Percentiles rank a stretch among this genome's conserved stretches.
Evolutionary conservation across 2,797 vertebrate genomes (phyloP).

Genomic region (Enteromius mattozi): DNA sequence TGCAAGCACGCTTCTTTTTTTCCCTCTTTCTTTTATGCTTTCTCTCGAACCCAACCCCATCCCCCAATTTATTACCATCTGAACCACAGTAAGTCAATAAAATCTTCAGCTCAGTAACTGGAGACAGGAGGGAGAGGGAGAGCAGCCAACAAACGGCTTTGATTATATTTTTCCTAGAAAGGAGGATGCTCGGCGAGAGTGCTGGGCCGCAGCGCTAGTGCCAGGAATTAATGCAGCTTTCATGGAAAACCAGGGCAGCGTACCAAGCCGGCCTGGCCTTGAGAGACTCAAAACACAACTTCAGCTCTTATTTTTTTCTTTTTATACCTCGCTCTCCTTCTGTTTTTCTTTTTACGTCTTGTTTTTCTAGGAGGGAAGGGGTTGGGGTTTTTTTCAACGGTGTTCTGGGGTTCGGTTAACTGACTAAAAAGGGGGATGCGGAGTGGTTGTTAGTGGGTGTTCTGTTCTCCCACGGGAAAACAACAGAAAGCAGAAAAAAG

Average conservation of each 20-base stretch:
- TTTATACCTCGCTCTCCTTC: slow-evolving; percentile 1
- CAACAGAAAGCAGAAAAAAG: slow-evolving; percentile 11
- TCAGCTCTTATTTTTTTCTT: slow-evolving; percentile 37
- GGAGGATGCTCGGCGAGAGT: slow-evolving; percentile 71
- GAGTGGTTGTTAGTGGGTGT: slow-evolving; percentile 11
- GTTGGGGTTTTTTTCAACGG: not conserved
- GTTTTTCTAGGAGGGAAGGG: slow-evolving; percentile 8
- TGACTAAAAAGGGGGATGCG: slow-evolving; percentile 15
- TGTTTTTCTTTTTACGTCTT: slow-evolving; percentile 35
- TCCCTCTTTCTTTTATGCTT: slow-evolving; percentile 31
- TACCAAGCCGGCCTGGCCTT: slow-evolving; percentile 36
- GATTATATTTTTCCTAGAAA: slow-evolving; percentile 80
- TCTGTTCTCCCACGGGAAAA: not conserved
- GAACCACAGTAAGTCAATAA: slow-evolving; percentile 57
- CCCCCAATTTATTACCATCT: slow-evolving; percentile 54
- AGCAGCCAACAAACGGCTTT: slow-evolving; percentile 66
- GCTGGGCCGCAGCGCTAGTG: slow-evolving; percentile 73
- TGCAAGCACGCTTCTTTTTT: slow-evolving; percentile 33
- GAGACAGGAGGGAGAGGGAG: slow-evolving; percentile 63
- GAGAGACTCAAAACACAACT: slow-evolving; percentile 52
- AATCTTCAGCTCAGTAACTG: slow-evolving; percentile 45
- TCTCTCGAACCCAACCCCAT: slow-evolving; percentile 21
- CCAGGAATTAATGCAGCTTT: slow-evolving; percentile 71
- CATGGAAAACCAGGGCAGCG: slow-evolving; percentile 56
- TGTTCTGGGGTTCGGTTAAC: slow-evolving; percentile 6